Conservation (phyloP, 2,888 invertebrate species). For the Orthosia incerta region DNA sequence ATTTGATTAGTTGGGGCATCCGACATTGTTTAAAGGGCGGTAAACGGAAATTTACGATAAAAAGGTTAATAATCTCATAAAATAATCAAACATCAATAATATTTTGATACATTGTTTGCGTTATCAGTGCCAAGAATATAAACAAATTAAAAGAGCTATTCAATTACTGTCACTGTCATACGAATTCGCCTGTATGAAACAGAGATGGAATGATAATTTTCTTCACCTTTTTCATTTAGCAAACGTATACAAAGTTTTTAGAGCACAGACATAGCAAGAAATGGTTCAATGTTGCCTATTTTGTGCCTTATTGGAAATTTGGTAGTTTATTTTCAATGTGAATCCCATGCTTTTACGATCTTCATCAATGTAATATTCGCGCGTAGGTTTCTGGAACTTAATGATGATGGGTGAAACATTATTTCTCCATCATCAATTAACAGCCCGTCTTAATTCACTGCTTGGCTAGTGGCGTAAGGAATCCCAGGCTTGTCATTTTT, state of each 20-base stretch:
- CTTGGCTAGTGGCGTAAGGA: too few relatives aligned
- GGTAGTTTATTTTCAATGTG: not conserved
- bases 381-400: too few relatives aligned
- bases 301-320: not conserved
- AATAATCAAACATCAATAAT: slow-evolving; percentile 62
- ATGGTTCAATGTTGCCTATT: slow-evolving; percentile 14
- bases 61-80: slow-evolving; percentile 45
- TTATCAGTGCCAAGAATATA: slow-evolving; percentile 49
- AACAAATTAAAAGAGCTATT: slow-evolving; percentile 22
- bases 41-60: slow-evolving; percentile 45
- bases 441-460: too few relatives aligned
- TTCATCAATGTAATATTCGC: too few relatives aligned
- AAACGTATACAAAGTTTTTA: slow-evolving; percentile 2
- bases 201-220: slow-evolving; percentile 1
- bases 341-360: too few relatives aligned
- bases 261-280: slow-evolving; percentile 20
- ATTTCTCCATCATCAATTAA: too few relatives aligned
- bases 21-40: slow-evolving; percentile 73
- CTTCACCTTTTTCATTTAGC: not conserved
- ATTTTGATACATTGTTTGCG: slow-evolving; percentile 58
- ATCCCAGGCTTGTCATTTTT: too few relatives aligned
- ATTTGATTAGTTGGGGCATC: slow-evolving; percentile 76
- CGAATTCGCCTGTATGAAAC: not conserved
- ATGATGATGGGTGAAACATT: too few relatives aligned
- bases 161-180: slow-evolving; percentile 10